Percentiles rank a stretch among this genome's conserved stretches.
These are phyloP conservation scores for Stenchaetothrips biformis DNA, from an alignment of 2,888 invertebrate species.

Conservation along the genomic window DNA sequence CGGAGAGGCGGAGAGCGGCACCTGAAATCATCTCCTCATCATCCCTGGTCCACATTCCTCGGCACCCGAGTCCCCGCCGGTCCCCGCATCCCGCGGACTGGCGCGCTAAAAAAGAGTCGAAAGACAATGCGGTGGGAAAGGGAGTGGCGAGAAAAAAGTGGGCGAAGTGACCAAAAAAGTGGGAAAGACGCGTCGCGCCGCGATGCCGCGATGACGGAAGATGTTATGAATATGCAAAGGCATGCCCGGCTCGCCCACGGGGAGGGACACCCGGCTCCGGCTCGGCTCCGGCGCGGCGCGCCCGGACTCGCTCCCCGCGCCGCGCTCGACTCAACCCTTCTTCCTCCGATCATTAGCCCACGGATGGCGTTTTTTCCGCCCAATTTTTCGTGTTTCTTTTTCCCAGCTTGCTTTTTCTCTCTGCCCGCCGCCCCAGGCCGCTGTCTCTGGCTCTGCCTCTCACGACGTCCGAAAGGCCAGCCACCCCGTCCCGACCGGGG, in stretches of 20 bases:
- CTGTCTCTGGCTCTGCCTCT: too few species aligned
- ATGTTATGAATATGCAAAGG: slow-evolving; percentile 21
- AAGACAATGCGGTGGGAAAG: not conserved
- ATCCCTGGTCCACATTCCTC: not conserved
- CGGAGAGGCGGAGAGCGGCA: not conserved
- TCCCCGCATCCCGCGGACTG: not conserved
- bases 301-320: not conserved
- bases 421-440: too few species aligned
- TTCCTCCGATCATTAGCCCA: slow-evolving; percentile 2
- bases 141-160: not conserved
- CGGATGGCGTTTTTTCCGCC: not conserved
- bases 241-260: not conserved
- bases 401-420: not conserved
- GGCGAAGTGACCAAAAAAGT: slow-evolving; percentile 10
- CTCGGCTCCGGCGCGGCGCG: too few species aligned
- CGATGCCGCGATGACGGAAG: not conserved
- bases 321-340: not conserved
- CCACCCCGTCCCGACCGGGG: too few species aligned
- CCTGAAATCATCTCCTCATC: not conserved
- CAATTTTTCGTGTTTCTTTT: not conserved
- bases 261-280: too few species aligned
- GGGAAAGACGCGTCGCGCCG: not conserved
- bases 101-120: not conserved
- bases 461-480: too few species aligned
- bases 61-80: not conserved